Conservation (phyloP, 1,140 invertebrate genomes). For the Ips typographus region DNA sequence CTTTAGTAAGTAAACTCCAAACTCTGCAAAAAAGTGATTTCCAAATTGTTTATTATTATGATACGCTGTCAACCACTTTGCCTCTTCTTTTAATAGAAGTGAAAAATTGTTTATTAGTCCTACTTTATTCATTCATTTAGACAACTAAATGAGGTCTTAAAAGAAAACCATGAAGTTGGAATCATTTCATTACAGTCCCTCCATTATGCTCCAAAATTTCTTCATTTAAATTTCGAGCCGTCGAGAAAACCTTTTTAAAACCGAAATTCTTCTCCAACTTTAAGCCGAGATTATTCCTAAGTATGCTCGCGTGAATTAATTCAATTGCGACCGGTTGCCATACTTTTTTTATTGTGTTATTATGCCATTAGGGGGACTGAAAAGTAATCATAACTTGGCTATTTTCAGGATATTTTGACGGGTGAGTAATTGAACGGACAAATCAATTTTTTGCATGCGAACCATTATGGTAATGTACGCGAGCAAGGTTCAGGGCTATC, state of each 20-base stretch:
- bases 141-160: neutral
- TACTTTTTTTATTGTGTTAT: too few relatives aligned
- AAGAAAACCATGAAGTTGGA: neutral
- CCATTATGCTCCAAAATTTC: slow-evolving; percentile 1
- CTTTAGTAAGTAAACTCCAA: too few relatives aligned
- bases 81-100: too few relatives aligned
- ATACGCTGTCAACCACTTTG: too few relatives aligned
- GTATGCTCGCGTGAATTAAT: neutral
- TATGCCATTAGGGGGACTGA: too few relatives aligned
- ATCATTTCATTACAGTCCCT: neutral
- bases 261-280: neutral
- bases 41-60: too few relatives aligned
- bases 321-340: neutral
- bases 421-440: neutral
- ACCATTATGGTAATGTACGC: neutral
- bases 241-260: neutral
- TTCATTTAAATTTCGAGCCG: slow-evolving; percentile 2
- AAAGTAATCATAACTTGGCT: too few relatives aligned
- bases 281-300: neutral
- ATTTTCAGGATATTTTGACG: neutral
- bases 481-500: neutral
- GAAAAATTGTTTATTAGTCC: too few relatives aligned
- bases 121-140: neutral
- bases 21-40: too few relatives aligned
- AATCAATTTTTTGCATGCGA: slow-evolving; percentile 1